A percentile compares a stretch with the other conserved stretches of the same genome.
phyloP scores from a whole-genome alignment of 2,888 invertebrate genomes.

The Oeneis ivallda region DNA sequence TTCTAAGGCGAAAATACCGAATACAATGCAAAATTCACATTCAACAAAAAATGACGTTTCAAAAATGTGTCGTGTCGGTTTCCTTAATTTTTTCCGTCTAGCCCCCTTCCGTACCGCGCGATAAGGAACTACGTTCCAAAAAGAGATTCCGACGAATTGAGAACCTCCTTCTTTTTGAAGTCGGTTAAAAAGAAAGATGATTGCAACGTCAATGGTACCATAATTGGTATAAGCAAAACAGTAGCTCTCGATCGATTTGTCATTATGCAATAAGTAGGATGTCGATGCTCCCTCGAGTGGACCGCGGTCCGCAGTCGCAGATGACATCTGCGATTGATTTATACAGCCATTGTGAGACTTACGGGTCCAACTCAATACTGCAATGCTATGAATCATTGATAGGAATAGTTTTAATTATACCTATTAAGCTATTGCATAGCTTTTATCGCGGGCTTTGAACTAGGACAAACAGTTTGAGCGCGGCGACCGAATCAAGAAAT shows the following conservation, averaged over 20 bases:
- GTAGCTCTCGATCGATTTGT: conserved; percentile 23
- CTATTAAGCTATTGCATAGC: neutral
- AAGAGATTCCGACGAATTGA: no score
- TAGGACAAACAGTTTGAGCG: no score
- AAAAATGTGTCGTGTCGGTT: no score
- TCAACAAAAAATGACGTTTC: no score
- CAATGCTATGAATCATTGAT: conserved; percentile 7
- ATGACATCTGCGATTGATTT: conserved; percentile 66
- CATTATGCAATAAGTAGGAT: conserved; percentile 18
- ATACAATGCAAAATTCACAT: no score
- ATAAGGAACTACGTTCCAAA: no score
- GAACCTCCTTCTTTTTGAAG: neutral
- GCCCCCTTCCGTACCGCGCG: no score
- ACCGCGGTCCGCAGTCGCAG: conserved; percentile 28
- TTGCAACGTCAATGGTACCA: conserved; percentile 2
- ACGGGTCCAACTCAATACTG: conserved; percentile 50
- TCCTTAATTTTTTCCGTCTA: no score
- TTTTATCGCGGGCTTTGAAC: no score
- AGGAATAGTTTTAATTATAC: neutral
- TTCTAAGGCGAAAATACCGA: no score
- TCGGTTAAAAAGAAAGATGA: neutral
- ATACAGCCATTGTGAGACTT: conserved; percentile 63
- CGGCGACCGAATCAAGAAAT: no score
- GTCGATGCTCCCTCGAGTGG: conserved; percentile 24
- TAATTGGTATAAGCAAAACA: conserved; percentile 8